Percentiles rank a stretch among this genome's conserved stretches.
These are phyloP conservation scores for Chrysoperla carnea DNA, from an alignment of 1,140 invertebrate species.

Conservation along the genomic window DNA sequence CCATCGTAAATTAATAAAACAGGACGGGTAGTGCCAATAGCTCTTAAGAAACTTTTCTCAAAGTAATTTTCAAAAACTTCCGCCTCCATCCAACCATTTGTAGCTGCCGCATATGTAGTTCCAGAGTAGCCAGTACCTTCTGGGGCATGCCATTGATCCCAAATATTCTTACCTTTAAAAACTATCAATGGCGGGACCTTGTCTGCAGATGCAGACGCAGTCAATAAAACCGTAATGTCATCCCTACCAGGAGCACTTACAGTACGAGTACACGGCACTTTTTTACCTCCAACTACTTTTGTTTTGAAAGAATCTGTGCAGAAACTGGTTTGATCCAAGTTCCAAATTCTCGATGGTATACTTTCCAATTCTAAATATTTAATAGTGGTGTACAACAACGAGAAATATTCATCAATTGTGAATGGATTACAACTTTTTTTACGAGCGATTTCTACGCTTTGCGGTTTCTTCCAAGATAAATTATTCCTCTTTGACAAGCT, in stretches of 20 bases:
- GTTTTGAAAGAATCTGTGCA: too few species aligned
- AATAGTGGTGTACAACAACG: too few species aligned
- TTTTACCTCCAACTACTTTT: too few species aligned
- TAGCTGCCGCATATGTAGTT: conserved; percentile 14
- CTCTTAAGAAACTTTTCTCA: conserved; percentile 10
- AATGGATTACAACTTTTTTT: too few species aligned
- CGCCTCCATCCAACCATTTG: conserved; percentile 18
- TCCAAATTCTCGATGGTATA: too few species aligned
- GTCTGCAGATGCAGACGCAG: conserved; percentile 11
- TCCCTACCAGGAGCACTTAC: conserved; percentile 12
- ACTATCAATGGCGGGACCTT: conserved; percentile 13
- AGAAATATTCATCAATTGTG: too few species aligned
- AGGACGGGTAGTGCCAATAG: conserved; percentile 8
- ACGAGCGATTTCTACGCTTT: too few species aligned
- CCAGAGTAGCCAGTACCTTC: conserved; percentile 9
- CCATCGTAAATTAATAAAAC: too few species aligned
- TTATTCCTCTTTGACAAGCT: too few species aligned
- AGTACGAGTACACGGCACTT: conserved; percentile 11
- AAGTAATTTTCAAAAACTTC: conserved; percentile 16
- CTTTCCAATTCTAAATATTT: too few species aligned
- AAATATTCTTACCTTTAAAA: conserved; percentile 13
- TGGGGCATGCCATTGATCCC: conserved; percentile 10
- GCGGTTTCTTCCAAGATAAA: too few species aligned
- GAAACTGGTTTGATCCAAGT: too few species aligned
- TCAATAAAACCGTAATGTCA: conserved; percentile 13